Conservation (phyloP, 2,888 invertebrate genomes). For the Elmis aenea region DNA sequence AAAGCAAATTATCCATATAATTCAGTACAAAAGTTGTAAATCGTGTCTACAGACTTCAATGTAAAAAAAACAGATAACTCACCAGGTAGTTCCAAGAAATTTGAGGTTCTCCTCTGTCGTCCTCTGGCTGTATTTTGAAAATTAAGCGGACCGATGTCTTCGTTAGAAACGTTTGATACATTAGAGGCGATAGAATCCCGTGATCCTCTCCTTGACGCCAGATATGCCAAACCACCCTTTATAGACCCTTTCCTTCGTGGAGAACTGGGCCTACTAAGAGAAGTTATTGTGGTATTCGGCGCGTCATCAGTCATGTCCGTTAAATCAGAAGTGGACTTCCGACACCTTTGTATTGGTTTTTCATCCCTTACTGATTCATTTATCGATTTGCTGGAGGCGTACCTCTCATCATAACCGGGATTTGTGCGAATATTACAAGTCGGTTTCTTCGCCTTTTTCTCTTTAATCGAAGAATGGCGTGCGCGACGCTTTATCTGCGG, state of each 20-base stretch:
- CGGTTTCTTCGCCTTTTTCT: slow-evolving; percentile 36
- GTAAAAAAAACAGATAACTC: slow-evolving; percentile 38
- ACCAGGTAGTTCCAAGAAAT: slow-evolving; percentile 84
- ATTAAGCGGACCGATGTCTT: slow-evolving; percentile 75
- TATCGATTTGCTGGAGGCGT: slow-evolving; percentile 40
- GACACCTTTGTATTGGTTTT: slow-evolving; percentile 50
- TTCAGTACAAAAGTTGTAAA: too few relatives aligned
- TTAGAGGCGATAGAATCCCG: slow-evolving; percentile 62
- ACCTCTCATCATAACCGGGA: slow-evolving; percentile 56
- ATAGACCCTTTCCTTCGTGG: slow-evolving; percentile 65
- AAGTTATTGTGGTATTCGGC: slow-evolving; percentile 57
- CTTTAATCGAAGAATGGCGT: slow-evolving; percentile 41
- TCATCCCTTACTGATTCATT: slow-evolving; percentile 46
- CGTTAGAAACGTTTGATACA: slow-evolving; percentile 71
- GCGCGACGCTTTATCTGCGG: slow-evolving; percentile 8
- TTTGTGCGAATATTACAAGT: slow-evolving; percentile 54
- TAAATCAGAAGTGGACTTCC: slow-evolving; percentile 75
- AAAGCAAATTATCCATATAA: too few relatives aligned
- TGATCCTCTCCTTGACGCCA: slow-evolving; percentile 83
- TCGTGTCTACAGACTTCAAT: too few relatives aligned
- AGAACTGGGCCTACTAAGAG: slow-evolving; percentile 58
- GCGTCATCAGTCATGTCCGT: slow-evolving; percentile 55
- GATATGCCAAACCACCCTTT: slow-evolving; percentile 68
- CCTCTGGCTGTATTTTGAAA: slow-evolving; percentile 74
- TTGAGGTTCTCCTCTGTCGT: slow-evolving; percentile 75